Conservation (phyloP, 2,888 invertebrate species). For the Neocrepidodera transversa region DNA sequence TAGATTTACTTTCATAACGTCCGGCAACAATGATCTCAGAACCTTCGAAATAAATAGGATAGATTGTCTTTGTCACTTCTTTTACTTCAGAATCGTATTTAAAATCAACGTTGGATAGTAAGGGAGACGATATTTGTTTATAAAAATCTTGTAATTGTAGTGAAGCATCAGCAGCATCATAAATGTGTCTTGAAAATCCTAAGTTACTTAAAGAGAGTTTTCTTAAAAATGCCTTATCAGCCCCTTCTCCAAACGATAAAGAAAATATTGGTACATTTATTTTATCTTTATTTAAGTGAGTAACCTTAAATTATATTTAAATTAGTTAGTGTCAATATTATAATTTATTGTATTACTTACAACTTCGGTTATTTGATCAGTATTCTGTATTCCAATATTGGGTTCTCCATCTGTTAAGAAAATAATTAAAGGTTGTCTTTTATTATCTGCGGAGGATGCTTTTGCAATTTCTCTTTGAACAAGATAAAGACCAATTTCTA, state of each 20-base stretch:
- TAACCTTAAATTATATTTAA: too few relatives aligned
- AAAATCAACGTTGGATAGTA: conserved; percentile 69
- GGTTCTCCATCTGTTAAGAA: conserved; percentile 73
- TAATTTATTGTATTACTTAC: conserved; percentile 21
- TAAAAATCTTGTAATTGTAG: too few relatives aligned
- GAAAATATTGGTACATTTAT: too few relatives aligned
- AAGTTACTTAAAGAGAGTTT: conserved; percentile 68
- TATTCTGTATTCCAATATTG: conserved; percentile 66
- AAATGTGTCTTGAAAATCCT: too few relatives aligned
- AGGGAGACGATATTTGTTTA: too few relatives aligned
- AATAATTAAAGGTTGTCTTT: conserved; percentile 64
- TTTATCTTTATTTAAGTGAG: too few relatives aligned
- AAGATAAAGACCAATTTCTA: conserved; percentile 53
- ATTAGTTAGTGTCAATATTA: too few relatives aligned
- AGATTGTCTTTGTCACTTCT: conserved; percentile 64
- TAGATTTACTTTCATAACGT: too few relatives aligned
- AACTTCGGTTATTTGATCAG: conserved; percentile 59
- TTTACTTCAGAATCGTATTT: too few relatives aligned
- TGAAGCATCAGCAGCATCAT: too few relatives aligned
- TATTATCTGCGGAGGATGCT: conserved; percentile 28
- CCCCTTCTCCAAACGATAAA: too few relatives aligned
- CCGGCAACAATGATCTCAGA: conserved; percentile 71
- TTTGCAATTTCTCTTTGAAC: conserved; percentile 38
- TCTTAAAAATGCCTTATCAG: conserved; percentile 70
- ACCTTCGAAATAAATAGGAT: conserved; percentile 69